Percentiles rank a stretch among this genome's conserved stretches.
Conservation (phyloP, 2,113 vertebrate species). For the Albula glossodonta region DNA sequence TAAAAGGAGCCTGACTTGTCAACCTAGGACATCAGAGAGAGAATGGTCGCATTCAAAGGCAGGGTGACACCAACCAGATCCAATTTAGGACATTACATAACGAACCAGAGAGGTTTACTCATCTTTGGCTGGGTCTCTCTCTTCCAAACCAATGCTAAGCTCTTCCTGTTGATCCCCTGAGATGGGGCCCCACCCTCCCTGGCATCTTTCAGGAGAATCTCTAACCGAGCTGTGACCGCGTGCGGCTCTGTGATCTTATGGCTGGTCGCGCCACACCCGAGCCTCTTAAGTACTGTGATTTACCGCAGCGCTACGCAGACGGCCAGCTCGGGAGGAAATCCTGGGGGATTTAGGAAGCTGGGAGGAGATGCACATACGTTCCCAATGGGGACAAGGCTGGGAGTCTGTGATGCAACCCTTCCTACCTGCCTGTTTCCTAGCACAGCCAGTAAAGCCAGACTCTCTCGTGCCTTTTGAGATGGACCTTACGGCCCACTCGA, state of each 20-base stretch:
- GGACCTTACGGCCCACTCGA: not conserved
- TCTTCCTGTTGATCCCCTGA: not conserved
- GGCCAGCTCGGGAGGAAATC: not conserved
- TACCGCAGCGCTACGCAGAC: not conserved
- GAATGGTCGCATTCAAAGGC: too few relatives aligned
- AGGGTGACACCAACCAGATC: too few relatives aligned
- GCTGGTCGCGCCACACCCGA: not conserved
- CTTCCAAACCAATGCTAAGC: not conserved
- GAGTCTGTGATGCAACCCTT: not conserved
- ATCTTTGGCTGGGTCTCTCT: not conserved
- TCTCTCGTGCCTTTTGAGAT: too few relatives aligned
- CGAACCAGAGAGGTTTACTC: not conserved
- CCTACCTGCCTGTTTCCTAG: not conserved
- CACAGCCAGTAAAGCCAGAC: too few relatives aligned
- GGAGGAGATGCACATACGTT: not conserved
- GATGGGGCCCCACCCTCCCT: too few relatives aligned
- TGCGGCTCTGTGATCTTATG: not conserved
- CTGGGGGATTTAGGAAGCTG: not conserved
- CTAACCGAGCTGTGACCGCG: not conserved
- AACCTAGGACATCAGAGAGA: too few relatives aligned
- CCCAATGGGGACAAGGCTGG: not conserved
- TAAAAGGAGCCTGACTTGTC: too few relatives aligned
- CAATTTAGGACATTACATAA: not conserved
- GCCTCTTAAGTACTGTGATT: not conserved
- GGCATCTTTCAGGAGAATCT: not conserved